phyloP scores from a whole-genome alignment of 2,113 vertebrate genomes.

The Charina bottae region DNA sequence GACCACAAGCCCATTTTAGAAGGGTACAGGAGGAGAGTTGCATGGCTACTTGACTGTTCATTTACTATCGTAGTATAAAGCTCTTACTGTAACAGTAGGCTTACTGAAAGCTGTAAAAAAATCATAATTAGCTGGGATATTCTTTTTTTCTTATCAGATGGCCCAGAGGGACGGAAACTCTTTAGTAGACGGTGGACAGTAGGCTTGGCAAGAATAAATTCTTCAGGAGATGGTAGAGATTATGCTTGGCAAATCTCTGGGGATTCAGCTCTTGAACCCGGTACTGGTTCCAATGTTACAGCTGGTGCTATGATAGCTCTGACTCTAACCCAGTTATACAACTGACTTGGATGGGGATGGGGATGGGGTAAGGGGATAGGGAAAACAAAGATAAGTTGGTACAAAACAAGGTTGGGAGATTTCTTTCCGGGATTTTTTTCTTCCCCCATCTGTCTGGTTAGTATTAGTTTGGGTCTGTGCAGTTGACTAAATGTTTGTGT shows the following conservation, averaged over 20 bases:
- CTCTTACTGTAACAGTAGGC: background rate
- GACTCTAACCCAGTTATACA: no score
- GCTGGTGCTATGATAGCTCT: background rate
- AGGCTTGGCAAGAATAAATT: background rate
- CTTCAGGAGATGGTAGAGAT: background rate
- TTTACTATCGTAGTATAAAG: background rate
- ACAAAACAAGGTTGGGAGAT: background rate
- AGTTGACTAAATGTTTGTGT: background rate
- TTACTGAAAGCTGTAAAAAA: background rate
- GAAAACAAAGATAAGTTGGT: background rate
- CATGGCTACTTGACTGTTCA: background rate
- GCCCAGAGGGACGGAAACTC: background rate
- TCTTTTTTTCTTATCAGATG: background rate
- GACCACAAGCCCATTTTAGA: background rate
- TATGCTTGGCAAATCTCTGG: background rate
- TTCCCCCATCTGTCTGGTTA: background rate
- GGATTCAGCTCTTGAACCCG: background rate
- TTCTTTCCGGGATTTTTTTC: background rate
- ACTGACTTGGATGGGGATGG: background rate
- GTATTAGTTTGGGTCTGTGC: background rate
- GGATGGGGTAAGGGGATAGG: background rate
- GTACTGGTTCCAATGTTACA: background rate
- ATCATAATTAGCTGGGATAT: background rate
- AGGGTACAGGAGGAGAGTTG: background rate
- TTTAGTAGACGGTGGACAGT: background rate